Base-by-base conservation (phyloP, 1,140 invertebrate genomes). In the Phortica variegata region DNA sequence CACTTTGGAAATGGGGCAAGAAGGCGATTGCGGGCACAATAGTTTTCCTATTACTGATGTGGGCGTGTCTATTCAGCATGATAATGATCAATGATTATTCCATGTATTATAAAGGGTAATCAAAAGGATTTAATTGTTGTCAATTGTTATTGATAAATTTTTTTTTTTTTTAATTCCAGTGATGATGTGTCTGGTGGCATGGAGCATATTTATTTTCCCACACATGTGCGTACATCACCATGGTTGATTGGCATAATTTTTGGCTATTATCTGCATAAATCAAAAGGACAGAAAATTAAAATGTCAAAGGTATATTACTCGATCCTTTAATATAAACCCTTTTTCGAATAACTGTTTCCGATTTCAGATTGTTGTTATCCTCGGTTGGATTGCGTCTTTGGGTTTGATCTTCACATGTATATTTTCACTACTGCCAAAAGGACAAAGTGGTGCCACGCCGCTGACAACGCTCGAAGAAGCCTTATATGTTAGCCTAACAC, bases 1-100 rank as follows among this genome's bases (percentile, higher is more conserved):
- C 78, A 13, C 66, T 87, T 16, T 85, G 83, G 80, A 82, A 79
- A 46, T 85, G 82, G 80, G 76, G 78, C 26, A 79, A 78, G 54
- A 33, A 33, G 23, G 12, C 18, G 3, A 4, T 40, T 8, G 13
- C n/a, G 6, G 34, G n/a, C 13, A 37, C 13, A 7, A 12, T 21
- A n/a, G 12, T 20, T 3, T 20, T 20, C 10, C 8, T 29, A 13
- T 21, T 42, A 5, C 6, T 38, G 23, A 26, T 26, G 23, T 4
- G 19, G 5, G 3, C 19, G 10, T 21, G 39, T 4, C 6, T 20
- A 19, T 6, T 4, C 15, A 19, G 17, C 23, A n/a, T 18, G 19
- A 9, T 16, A 2, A 42, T 42, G 9, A 4, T 16, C 9, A 10
- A 36, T 36, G 33, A 13, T 6, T 13, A 36, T 6, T 15, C 15